Percentiles rank a stretch among this genome's conserved stretches.
Conservation (phyloP, 2,797 vertebrate genomes). For the Lutjanus campechanus region DNA sequence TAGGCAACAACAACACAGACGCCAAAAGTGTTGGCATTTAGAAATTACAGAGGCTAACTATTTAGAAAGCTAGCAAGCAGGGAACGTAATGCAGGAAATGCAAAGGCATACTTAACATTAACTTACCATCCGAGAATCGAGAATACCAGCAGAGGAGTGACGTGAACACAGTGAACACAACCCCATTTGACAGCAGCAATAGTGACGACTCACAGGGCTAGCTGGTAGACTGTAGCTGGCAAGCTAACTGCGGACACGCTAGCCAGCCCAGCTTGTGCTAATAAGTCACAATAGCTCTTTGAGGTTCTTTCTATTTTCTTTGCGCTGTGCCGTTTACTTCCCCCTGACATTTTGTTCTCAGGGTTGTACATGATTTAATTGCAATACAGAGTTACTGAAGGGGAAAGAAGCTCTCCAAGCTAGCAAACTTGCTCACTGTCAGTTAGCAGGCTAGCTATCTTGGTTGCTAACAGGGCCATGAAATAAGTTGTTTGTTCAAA, state of each 20-base stretch:
- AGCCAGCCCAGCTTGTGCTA: background rate
- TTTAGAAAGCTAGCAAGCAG: no score
- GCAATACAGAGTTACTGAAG: background rate
- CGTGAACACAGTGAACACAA: no score
- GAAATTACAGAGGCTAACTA: no score
- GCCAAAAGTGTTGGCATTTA: no score
- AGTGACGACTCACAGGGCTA: background rate
- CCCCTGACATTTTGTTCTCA: background rate
- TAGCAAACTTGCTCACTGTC: background rate
- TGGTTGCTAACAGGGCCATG: background rate
- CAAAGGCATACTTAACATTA: no score
- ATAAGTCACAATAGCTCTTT: background rate
- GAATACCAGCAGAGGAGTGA: no score
- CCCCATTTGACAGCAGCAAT: no score
- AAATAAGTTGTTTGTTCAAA: background rate
- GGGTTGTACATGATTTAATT: background rate
- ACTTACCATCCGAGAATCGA: no score
- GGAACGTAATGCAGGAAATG: no score
- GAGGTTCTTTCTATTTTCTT: background rate
- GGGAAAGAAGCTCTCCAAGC: background rate
- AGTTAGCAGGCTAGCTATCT: background rate
- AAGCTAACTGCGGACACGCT: background rate
- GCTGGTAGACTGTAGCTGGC: background rate
- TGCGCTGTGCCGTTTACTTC: background rate
- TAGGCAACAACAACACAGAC: no score